These are phyloP conservation scores for Mesitornis unicolor DNA, from an alignment of 2,113 vertebrate genomes.

Conservation along the genomic window DNA sequence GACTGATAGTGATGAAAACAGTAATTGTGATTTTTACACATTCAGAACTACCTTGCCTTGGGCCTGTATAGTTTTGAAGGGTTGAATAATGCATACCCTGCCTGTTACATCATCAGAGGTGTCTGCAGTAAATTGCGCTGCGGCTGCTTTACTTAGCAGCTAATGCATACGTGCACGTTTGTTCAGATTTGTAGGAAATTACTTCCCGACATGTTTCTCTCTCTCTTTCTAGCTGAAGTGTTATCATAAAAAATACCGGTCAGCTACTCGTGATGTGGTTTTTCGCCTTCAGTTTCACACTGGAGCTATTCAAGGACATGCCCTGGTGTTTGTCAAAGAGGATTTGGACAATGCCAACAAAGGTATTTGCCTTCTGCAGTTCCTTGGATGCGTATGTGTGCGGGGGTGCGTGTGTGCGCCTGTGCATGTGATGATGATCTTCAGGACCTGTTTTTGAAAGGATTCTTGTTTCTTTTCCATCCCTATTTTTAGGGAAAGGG, in stretches of 20 bases:
- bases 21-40: background rate
- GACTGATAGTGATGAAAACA: background rate
- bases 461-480: background rate
- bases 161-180: fast-evolving
- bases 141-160: background rate
- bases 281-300: slow-evolving; percentile 97
- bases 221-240: slow-evolving; percentile 84
- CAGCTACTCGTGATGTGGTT: slow-evolving; percentile 81
- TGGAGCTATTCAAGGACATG: slow-evolving; percentile 85
- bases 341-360: slow-evolving; percentile 88
- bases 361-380: slow-evolving; percentile 68
- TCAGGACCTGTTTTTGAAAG: background rate
- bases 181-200: background rate
- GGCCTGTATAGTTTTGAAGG: background rate
- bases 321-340: slow-evolving; percentile 86
- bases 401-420: fast-evolving
- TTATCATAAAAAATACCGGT: slow-evolving; percentile 85
- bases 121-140: background rate
- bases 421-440: background rate
- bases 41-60: background rate
- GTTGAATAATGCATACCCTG: background rate
- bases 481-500: background rate
- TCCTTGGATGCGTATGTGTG: background rate
- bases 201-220: background rate
- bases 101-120: background rate